Base-by-base conservation (phyloP, 2,797 vertebrate species). In the Channa striata region DNA sequence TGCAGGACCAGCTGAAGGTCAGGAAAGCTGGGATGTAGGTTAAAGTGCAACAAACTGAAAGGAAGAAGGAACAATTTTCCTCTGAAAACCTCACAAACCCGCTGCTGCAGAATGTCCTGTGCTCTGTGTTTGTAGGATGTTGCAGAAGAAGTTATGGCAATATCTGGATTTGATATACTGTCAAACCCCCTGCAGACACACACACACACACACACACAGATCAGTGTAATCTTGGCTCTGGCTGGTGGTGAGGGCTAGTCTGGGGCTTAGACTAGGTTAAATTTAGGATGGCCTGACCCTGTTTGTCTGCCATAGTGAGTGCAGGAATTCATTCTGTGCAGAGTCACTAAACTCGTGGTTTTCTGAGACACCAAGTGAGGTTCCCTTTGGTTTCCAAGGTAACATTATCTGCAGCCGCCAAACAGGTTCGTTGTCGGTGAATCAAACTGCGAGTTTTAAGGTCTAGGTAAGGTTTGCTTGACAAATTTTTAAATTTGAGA, bases 201-300 rank as follows among this genome's bases (percentile, higher is more conserved):
- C 51, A 64, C 19, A 52, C 36, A 54, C 51, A 64, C 25, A 30
- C 25, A 57, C 13, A 64, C 14, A 9, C 39, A 50, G 20, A 53
- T 20, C 11, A 61, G 56, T 63, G 63, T 75, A 63, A 75, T 80
- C 73, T 80, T 81, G 65, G 51, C 65, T 74, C 14, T 68, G 48
- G 12, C 36, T 14, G 68, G 20, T 20, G 47, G 20, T 21, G 56
- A 30, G 43, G 40, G 44, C 72, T 53, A 53, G 63, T 58, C 19
- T 17, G 47, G 48, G 65, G 30, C 49, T 74, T 23, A 53, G 63
- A 74, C 84, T 75, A 81, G 61, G 68, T 84, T 87, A 83, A 75
- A 87, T 86, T 88, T 87, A 86, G 80, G 84, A 83, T 52, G 43
- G 63, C 42, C 74, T 77, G 68, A 81, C 67, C 61, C 76, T 81